Evolutionary conservation across 2,888 invertebrate genomes (phyloP), one percentile per base, ranked within the genome.

Genomic region (Ctena decussata): DNA sequence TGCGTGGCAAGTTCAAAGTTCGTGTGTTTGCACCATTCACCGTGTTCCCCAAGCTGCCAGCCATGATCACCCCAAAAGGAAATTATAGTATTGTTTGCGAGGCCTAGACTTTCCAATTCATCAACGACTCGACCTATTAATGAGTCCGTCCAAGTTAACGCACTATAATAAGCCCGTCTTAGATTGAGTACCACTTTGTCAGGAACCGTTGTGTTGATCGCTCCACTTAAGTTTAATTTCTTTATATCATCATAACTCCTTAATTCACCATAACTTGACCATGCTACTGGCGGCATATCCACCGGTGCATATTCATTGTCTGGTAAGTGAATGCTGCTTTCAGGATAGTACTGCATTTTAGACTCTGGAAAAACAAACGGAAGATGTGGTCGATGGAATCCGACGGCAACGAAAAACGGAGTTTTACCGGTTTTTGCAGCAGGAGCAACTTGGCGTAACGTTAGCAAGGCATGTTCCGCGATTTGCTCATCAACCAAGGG

Each of bases 311-410:
- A 91, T 2, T 83, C 82, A 74, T 93, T 92, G 11, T 84, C 76
- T 5, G 94, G 93, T 39, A 93, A 77, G 12, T 75, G 76, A 21
- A 87, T 89, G 30, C 49, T 41, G 18, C 49, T 70, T 41, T 39
- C 27, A 2, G 92, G 92, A 71, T 92, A 91, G 96, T 96, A 96
- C 97, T 98, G 96, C 89, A 98, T 96, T 96, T 97, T 98, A 94
- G 97, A 96, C 86, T 96, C 94, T 0, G 98, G 98, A 96, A 97
- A 98, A 93, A 98, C 98, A 21, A 98, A 96, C 24, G 98, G 98
- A 91, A 98, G 97, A 93, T 98, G 98, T 0, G 98, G 98, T 94
- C 98, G 98, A 94, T 98, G 98, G 94, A 98, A 98, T 0, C 98
- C 98, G 91, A 98, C 97, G 1, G 98, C 98, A 57, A 98, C 95